Evolutionary conservation across 1,140 invertebrate species (phyloP), one percentile per base, ranked within the genome.

Genomic region (Cyclargus thomasi): DNA sequence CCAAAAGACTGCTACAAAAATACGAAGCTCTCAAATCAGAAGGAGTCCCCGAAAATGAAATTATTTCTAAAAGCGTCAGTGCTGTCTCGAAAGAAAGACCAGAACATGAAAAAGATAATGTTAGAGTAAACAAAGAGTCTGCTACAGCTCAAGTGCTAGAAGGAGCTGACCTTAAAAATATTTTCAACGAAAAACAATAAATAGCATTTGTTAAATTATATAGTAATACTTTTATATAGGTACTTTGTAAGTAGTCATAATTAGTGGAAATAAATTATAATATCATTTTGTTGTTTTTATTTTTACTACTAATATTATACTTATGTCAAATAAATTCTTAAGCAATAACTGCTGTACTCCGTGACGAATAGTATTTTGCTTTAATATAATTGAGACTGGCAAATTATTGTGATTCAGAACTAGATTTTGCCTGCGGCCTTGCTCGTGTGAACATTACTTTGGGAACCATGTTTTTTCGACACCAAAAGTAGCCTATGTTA

Each of bases 1-100:
- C 92, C 4, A 93, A 94, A 81, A 90, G 86, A 67, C 93, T 95
- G 74, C 76, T 95, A 4, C 80, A 92, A 47, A 91, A 91, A 36
- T 94, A 94, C 74, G 80, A 91, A 10, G 84, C 91, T 66, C 74
- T 95, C 16, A 85, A 92, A 75, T 66, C 78, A 0, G 90, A 93
- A 76, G 91, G 88, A 10, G 79, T 90, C 5, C 68, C 90, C 16
- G 90, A 92, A 72, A 83, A 90, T 14, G 90, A 93, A 62, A 68
- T 90, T n/a, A 74, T 87, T 64, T 78, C 89, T 36, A 85, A 86
- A 74, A 75, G 79, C 8, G 74, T 78, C 18, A 68, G 68, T 65
- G 70, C 70, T 7, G 74, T 82, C 35, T 73, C 69, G 5, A 75
- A 35, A 53, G 78, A 84, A 57, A 72, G 79, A 29, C 72, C 76